Percentiles rank a stretch among this genome's conserved stretches.
These are phyloP conservation scores for Atlantisia rogersi DNA, from an alignment of 2,113 vertebrate genomes.

Conservation along the genomic window DNA sequence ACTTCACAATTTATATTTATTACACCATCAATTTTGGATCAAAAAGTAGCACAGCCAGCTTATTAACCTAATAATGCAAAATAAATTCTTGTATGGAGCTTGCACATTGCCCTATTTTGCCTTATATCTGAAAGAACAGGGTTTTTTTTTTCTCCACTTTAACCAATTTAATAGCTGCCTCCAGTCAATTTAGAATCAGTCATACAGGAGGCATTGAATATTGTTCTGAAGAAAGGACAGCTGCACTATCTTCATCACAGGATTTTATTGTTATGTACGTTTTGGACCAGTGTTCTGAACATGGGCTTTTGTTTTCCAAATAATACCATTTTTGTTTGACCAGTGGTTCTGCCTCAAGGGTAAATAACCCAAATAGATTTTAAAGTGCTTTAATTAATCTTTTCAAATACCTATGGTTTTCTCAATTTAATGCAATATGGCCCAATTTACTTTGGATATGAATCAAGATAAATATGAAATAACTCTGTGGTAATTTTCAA, in stretches of 20 bases:
- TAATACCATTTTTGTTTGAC: not conserved
- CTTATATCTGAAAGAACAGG: not conserved
- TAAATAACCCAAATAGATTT: not conserved
- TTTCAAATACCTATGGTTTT: not conserved
- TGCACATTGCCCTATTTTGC: not conserved
- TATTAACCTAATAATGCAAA: not conserved
- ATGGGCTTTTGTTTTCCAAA: not conserved
- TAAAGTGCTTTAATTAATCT: constrained; percentile 1
- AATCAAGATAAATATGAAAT: constrained; percentile 24
- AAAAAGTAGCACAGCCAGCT: not conserved
- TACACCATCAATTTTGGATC: not conserved
- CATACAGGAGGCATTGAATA: not conserved
- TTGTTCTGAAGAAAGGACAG: not conserved
- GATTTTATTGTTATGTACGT: not conserved
- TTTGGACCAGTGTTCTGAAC: not conserved
- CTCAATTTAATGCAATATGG: not conserved
- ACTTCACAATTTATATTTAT: constrained; percentile 12
- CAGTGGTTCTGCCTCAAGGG: not conserved
- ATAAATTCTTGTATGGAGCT: not conserved
- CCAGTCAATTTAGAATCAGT: not conserved
- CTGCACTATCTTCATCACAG: not conserved
- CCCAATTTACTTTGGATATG: not conserved
- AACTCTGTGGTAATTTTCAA: not conserved
- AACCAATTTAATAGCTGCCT: not conserved
- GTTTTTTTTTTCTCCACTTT: not conserved